Percentiles rank a stretch among this genome's conserved stretches.
phyloP scores from a whole-genome alignment of 1,140 invertebrate species.

The Lucilia cuprina region DNA sequence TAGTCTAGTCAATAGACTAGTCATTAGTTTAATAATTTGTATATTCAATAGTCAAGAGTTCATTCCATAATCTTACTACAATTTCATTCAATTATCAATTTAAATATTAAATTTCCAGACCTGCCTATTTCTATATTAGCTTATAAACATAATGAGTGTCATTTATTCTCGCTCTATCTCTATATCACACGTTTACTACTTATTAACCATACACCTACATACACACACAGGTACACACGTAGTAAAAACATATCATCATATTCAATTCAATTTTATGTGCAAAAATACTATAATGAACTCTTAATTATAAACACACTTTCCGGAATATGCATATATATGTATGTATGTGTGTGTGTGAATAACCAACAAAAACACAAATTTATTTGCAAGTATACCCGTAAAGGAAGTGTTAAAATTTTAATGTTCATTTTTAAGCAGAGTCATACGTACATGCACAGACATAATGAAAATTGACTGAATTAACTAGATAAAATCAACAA shows the following conservation, averaged over 20 bases:
- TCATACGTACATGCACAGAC: neutral
- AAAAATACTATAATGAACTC: neutral
- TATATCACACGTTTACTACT: neutral
- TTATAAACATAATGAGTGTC: neutral
- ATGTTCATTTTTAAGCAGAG: neutral
- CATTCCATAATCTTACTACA: no score
- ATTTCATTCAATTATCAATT: no score
- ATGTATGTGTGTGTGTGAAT: no score
- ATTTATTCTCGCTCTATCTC: neutral
- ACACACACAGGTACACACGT: neutral
- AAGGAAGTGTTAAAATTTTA: neutral
- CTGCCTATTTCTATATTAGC: neutral
- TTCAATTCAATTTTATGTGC: neutral
- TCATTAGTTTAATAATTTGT: no score
- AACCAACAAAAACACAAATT: no score
- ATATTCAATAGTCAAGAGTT: no score
- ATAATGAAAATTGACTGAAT: neutral
- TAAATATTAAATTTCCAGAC: no score
- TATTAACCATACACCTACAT: neutral
- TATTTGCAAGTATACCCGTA: neutral
- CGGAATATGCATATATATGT: no score
- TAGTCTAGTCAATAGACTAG: no score
- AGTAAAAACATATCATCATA: neutral
- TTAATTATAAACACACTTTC: neutral
- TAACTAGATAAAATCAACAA: conserved; percentile 5